Evolutionary conservation across 1,140 invertebrate genomes (phyloP).

Genomic region (Adelges cooleyi): DNA sequence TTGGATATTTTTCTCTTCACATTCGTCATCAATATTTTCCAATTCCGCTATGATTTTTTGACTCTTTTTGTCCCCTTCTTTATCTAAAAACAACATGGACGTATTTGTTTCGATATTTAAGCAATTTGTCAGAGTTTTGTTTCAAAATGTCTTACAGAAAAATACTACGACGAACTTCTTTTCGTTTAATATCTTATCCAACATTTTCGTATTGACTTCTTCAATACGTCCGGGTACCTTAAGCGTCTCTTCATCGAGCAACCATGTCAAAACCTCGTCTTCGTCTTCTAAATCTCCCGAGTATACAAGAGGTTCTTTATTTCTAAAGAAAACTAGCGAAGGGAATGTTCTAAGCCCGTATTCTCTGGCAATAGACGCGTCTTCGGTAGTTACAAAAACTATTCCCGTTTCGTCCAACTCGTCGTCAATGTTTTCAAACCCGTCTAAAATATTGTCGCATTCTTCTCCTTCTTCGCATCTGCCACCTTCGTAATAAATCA

Average conservation of each 20-base stretch:
- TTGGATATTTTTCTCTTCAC: slow-evolving; percentile 81
- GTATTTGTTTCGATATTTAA: not conserved
- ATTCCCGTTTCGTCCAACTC: slow-evolving; percentile 86
- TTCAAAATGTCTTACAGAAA: slow-evolving; percentile 70
- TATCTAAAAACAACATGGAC: slow-evolving; percentile 49
- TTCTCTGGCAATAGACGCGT: slow-evolving; percentile 66
- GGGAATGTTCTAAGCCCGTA: slow-evolving; percentile 75
- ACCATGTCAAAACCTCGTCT: slow-evolving; percentile 79
- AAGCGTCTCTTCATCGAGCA: slow-evolving; percentile 81
- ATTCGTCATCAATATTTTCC: slow-evolving; percentile 90
- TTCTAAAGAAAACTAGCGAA: slow-evolving; percentile 77
- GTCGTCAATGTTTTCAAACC: slow-evolving; percentile 86
- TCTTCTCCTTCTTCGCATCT: slow-evolving; percentile 74
- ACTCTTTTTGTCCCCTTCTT: slow-evolving; percentile 79
- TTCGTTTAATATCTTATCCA: slow-evolving; percentile 78
- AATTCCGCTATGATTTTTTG: slow-evolving; percentile 79
- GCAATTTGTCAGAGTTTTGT: not conserved
- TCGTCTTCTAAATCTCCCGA: slow-evolving; percentile 77
- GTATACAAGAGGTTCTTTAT: slow-evolving; percentile 71
- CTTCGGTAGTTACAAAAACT: slow-evolving; percentile 86
- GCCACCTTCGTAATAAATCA: slow-evolving; percentile 49
- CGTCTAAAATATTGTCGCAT: slow-evolving; percentile 71
- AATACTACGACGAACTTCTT: slow-evolving; percentile 83
- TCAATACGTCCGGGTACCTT: slow-evolving; percentile 88
- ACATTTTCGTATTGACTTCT: slow-evolving; percentile 81